phyloP scores from a whole-genome alignment of 1,140 invertebrate genomes.

The Zaprionus africanus region DNA sequence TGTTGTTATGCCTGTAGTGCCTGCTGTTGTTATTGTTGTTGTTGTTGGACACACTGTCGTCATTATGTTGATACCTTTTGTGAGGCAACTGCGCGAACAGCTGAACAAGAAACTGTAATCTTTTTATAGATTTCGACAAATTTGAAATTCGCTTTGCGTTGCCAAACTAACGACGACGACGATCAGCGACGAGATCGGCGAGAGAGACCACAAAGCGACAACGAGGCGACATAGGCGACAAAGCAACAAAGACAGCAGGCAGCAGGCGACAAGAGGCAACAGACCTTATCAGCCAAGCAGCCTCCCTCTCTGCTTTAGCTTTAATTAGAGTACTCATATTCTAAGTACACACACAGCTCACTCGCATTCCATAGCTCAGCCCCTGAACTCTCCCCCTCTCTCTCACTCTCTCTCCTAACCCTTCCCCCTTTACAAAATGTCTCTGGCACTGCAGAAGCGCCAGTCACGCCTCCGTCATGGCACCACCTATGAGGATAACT shows the following conservation, averaged over 20 bases:
- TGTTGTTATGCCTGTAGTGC: conserved; percentile 35
- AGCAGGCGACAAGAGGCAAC: neutral
- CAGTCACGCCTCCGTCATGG: conserved; percentile 78
- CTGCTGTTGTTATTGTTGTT: conserved; percentile 44
- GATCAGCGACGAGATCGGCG: neutral
- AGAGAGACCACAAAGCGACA: conserved; percentile 18
- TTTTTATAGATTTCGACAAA: conserved; percentile 83
- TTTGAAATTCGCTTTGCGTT: conserved; percentile 78
- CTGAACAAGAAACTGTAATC: conserved; percentile 77
- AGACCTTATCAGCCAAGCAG: neutral
- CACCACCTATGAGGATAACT: conserved; percentile 90
- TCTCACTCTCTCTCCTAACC: neutral
- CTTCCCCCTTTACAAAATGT: conserved; percentile 45
- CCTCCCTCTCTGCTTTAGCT: conserved; percentile 43
- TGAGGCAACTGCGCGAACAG: conserved; percentile 61
- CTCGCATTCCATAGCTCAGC: conserved; percentile 13
- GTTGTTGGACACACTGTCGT: conserved; percentile 54
- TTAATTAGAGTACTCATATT: conserved; percentile 71
- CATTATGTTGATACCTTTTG: conserved; percentile 75
- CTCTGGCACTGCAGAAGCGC: conserved; percentile 73
- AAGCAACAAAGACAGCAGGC: neutral
- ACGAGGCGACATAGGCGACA: conserved; percentile 28
- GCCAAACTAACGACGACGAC: conserved; percentile 56
- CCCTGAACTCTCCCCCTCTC: neutral
- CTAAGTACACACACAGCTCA: conserved; percentile 30